Conservation (phyloP, 2,113 vertebrate genomes). For the Perca fluviatilis region DNA sequence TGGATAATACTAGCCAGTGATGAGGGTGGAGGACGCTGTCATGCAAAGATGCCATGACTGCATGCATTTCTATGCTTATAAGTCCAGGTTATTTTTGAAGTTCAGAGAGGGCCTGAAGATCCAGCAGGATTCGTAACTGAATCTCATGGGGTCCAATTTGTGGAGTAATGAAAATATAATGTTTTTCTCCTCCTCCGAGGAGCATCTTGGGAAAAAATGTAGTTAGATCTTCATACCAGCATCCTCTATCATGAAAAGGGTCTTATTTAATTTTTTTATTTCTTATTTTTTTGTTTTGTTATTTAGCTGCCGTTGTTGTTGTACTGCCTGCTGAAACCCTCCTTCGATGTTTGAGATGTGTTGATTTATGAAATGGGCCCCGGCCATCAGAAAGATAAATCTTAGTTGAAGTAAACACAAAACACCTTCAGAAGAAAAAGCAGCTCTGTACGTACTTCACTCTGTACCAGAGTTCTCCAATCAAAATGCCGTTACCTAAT, state of each 20-base stretch:
- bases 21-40: not conserved
- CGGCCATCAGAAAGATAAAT: not conserved
- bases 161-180: conserved; percentile 51
- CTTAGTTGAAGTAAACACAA: not conserved
- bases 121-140: conserved; percentile 9
- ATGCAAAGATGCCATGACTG: not conserved
- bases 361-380: not conserved
- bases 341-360: not conserved
- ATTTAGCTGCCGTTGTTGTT: not conserved
- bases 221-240: not conserved
- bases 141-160: conserved; percentile 61
- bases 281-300: not conserved
- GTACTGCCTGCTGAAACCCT: not conserved
- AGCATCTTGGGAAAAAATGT: not conserved
- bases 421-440: not conserved
- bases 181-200: conserved; percentile 12
- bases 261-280: conserved; percentile 3
- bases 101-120: not conserved
- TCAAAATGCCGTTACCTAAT: not conserved
- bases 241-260: conserved; percentile 2
- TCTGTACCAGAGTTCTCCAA: not conserved
- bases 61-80: not conserved
- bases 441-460: not conserved
- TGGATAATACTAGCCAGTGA: not conserved
- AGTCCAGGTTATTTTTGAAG: conserved; percentile 20